Conservation (phyloP, 2,797 vertebrate species). For the Cyclura pinguis region DNA sequence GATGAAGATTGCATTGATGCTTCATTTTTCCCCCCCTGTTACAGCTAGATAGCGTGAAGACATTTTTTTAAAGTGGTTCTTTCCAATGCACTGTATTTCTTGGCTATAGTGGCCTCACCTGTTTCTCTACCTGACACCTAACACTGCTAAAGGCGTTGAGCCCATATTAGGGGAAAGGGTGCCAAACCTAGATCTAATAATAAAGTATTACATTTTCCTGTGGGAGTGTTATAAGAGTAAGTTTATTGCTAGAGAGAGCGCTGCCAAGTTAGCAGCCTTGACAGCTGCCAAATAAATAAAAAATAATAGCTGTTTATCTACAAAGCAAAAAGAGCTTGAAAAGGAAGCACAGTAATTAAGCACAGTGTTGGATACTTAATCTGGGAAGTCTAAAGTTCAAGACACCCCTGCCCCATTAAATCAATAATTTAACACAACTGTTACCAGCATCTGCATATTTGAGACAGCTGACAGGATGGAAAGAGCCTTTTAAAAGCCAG, state of each 20-base stretch:
- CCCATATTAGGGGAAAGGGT: background rate
- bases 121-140: conserved; percentile 12
- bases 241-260: conserved; percentile 26
- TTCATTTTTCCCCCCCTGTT: background rate
- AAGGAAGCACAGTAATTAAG: conserved; percentile 31
- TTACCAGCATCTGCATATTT: conserved; percentile 8
- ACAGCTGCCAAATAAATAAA: conserved; percentile 20
- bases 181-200: conserved; percentile 3
- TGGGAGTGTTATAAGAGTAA: conserved; percentile 9
- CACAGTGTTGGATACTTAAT: conserved; percentile 13
- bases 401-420: background rate
- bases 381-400: conserved; percentile 15
- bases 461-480: background rate
- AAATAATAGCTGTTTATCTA: conserved; percentile 37
- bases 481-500: background rate
- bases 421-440: conserved; percentile 11
- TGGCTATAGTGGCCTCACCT: background rate
- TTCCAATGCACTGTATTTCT: background rate
- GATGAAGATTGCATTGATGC: background rate
- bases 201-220: conserved; percentile 2
- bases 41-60: no score
- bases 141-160: background rate
- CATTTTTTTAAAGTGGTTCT: background rate
- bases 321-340: background rate
- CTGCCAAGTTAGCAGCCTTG: conserved; percentile 9